Evolutionary conservation across 2,797 vertebrate genomes (phyloP).

Genomic region (Lophius americanus): DNA sequence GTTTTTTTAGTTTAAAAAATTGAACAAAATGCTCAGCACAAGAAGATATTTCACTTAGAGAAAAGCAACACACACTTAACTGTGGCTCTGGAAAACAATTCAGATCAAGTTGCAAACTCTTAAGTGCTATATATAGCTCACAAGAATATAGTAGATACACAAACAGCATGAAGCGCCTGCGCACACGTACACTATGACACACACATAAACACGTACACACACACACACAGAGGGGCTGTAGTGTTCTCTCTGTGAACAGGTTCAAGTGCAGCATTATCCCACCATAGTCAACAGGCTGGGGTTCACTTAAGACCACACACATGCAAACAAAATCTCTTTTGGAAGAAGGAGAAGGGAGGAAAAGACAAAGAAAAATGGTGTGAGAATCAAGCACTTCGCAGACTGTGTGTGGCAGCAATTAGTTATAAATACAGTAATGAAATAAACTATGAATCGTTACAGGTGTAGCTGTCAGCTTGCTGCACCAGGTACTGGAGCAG

Average conservation of each 20-base stretch:
- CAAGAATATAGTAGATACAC: slow-evolving; percentile 77
- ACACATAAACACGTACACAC: slow-evolving; percentile 10
- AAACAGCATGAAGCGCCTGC: slow-evolving; percentile 37
- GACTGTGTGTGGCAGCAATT: neutral
- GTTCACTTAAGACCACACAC: slow-evolving; percentile 12
- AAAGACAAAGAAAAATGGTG: neutral
- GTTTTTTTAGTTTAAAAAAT: neutral
- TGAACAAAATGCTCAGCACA: slow-evolving; percentile 18
- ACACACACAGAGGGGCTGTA: slow-evolving; percentile 33
- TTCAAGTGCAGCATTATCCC: slow-evolving; percentile 53
- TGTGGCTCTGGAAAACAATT: slow-evolving; percentile 80
- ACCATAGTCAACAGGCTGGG: slow-evolving; percentile 61
- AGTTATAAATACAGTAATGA: neutral
- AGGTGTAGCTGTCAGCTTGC: neutral
- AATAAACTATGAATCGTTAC: too few relatives aligned
- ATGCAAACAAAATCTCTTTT: neutral
- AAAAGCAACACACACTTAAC: slow-evolving; percentile 60
- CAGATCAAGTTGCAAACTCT: slow-evolving; percentile 86
- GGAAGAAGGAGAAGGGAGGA: neutral
- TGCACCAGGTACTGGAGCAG: neutral
- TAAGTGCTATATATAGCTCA: slow-evolving; percentile 83
- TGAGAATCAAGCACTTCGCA: neutral
- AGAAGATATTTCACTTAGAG: slow-evolving; percentile 52
- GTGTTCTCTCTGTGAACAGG: slow-evolving; percentile 27
- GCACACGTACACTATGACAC: neutral